Conservation (phyloP, 2,113 vertebrate species). For the Pitta sordida region DNA sequence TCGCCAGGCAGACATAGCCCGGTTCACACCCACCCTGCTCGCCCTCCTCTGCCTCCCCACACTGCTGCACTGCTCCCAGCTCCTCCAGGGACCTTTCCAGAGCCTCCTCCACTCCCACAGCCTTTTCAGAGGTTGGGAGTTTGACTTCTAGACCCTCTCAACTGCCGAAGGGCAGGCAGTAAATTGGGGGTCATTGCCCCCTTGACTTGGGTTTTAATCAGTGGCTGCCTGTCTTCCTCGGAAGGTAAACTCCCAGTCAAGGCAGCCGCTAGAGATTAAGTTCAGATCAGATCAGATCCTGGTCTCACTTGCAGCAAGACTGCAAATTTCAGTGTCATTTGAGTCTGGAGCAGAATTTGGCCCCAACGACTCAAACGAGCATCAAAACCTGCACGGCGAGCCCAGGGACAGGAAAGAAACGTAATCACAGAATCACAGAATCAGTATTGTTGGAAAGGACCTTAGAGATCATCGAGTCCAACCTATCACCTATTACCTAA, state of each 20-base stretch:
- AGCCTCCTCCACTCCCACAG: not conserved
- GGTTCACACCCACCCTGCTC: not conserved
- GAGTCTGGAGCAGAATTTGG: not conserved
- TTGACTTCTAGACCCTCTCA: not conserved
- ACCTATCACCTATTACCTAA: too few relatives aligned
- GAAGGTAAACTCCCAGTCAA: not conserved
- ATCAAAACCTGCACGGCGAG: accelerated
- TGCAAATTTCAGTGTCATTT: not conserved
- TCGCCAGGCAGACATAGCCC: not conserved
- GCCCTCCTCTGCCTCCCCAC: not conserved
- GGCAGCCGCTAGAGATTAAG: not conserved
- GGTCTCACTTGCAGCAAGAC: not conserved
- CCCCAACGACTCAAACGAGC: accelerated
- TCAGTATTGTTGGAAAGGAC: too few relatives aligned
- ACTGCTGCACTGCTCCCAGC: accelerated
- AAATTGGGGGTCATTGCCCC: not conserved
- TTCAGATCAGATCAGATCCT: not conserved
- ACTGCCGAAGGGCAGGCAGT: not conserved
- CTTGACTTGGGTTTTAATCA: not conserved
- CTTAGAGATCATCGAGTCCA: too few relatives aligned
- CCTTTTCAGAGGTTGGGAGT: not conserved
- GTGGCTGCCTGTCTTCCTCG: not conserved
- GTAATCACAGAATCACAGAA: too few relatives aligned
- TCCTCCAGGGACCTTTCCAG: not conserved
- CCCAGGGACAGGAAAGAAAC: not conserved